Evolutionary conservation across 1,140 invertebrate species (phyloP), one percentile per base, ranked within the genome.

Genomic region (Aphaenogaster floridana): DNA sequence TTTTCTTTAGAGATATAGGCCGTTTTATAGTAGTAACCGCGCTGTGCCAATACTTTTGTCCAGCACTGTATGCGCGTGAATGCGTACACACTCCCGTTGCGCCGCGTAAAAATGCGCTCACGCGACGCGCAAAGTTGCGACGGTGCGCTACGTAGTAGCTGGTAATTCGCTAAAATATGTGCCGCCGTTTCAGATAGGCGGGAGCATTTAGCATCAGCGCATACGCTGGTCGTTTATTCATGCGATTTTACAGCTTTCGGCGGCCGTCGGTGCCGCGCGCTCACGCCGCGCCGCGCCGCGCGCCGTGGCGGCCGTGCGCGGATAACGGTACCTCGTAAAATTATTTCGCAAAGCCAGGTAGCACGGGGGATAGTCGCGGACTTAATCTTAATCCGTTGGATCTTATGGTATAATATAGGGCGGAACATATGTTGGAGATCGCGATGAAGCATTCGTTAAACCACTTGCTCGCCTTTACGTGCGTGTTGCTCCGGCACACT

Each of bases 101-200:
- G 76, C 83, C 78, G 81, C 72, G 39, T 86, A 90, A 90, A 87
- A 88, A 83, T 88, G 59, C 64, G 68, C 7, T 54, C 34, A 21
- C 8, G 48, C 42, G 68, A 28, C 54, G 52, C 74, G 59, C 45
- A 61, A n/a, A 63, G 8, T 63, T 50, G 45, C 63, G 21, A 39
- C 52, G 39, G 42, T 3, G 48, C 42, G 21, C 39, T 28, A 61
- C 76, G 13, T 48, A 66, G n/a, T 57, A 69, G 64, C 34, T n/a
- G 66, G 57, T 50, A 63, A 84, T 76, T 84, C 69, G 54, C 42
- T 63, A 28, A 83, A 61, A 61, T 50, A 45, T 36, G 57, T 8
- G 15, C 5, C 52, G 28, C 2, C 68, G 39, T 50, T 50, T 84
- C 17, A 76, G 54, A 74, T 76, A 76, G 80, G 28, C 39, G 42